Evolutionary conservation across 2,888 invertebrate species (phyloP).

Genomic region (Phortica magna): DNA sequence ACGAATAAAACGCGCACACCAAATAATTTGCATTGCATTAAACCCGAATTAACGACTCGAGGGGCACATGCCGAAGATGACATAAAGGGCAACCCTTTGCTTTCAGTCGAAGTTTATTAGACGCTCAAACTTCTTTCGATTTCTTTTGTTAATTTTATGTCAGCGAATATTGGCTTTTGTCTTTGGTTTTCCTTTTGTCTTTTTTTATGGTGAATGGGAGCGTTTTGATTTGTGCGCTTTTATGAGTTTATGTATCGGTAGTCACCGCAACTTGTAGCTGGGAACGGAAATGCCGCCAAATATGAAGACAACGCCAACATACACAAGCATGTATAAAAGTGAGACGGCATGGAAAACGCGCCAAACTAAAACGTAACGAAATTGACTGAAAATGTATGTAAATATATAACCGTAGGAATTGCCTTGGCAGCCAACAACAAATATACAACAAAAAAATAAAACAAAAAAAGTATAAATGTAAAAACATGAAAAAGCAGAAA

Average conservation of each 20-base stretch:
- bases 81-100: slow-evolving; percentile 21
- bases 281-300: slow-evolving; percentile 38
- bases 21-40: slow-evolving; percentile 56
- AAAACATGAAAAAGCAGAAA: too few relatives aligned
- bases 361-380: slow-evolving; percentile 33
- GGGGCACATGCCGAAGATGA: background rate
- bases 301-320: slow-evolving; percentile 5
- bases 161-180: slow-evolving; percentile 60
- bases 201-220: slow-evolving; percentile 68
- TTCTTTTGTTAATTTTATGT: slow-evolving; percentile 62
- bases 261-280: slow-evolving; percentile 67
- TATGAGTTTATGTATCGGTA: slow-evolving; percentile 67
- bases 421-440: slow-evolving; percentile 68
- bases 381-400: slow-evolving; percentile 9
- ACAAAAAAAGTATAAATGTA: background rate
- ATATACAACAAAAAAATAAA: background rate
- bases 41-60: background rate
- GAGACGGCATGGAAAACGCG: background rate
- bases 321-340: background rate
- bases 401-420: slow-evolving; percentile 46
- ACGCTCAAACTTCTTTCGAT: background rate
- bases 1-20: slow-evolving; percentile 45
- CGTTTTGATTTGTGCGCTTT: slow-evolving; percentile 67
- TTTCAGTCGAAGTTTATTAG: slow-evolving; percentile 11
- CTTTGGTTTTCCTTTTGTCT: background rate